Base-by-base conservation (phyloP, 2,888 invertebrate species). In the Polia nebulosa region DNA sequence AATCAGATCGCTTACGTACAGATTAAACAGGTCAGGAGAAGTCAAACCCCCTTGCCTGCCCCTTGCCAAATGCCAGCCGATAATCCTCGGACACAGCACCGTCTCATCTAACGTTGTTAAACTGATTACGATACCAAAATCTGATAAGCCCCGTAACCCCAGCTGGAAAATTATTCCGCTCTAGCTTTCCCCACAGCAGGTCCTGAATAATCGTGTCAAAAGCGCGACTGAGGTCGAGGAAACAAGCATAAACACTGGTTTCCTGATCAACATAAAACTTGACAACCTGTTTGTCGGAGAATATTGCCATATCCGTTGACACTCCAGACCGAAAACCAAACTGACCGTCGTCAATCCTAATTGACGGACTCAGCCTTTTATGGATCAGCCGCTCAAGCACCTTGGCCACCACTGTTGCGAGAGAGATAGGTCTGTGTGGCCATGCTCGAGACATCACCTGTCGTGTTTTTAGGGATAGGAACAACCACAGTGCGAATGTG, bases 21-120 rank as follows among this genome's bases (percentile, higher is more conserved):
- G 36, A 56, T 41, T 56, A 27, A 56, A 41, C 44, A 44, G 44
- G 17, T 57, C 11, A 20, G 44, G 44, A 29, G 29, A 44, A 6
- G 29, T 44, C 6, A 20, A 57, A 29, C 20, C 29, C 9, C 29
- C 22, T 4, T 17, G 29, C 27, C 15, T 57, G 29, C 20, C 20
- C n/a, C n/a, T n/a, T n/a, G 15, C 20, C 27, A 20, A 27, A 44
- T 2, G n/a, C 22, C 9, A 20, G 20, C 27, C 20, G 11, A 32
- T 29, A 29, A 29, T 34, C n/a, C 3, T 34, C 47, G 13, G 45
- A 22, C 13, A 44, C 1, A 44, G 58, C 29, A 22, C 22, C 15
- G 13, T 29, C 5, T 20, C 29, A 22, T 17, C 17, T n/a, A 13
- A 45, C 22, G 11, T 45, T n/a, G 17, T 17, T 58, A 9, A 13